Percentiles rank a stretch among this genome's conserved stretches.
Conservation (phyloP, 2,113 vertebrate species). For the Athene noctua region DNA sequence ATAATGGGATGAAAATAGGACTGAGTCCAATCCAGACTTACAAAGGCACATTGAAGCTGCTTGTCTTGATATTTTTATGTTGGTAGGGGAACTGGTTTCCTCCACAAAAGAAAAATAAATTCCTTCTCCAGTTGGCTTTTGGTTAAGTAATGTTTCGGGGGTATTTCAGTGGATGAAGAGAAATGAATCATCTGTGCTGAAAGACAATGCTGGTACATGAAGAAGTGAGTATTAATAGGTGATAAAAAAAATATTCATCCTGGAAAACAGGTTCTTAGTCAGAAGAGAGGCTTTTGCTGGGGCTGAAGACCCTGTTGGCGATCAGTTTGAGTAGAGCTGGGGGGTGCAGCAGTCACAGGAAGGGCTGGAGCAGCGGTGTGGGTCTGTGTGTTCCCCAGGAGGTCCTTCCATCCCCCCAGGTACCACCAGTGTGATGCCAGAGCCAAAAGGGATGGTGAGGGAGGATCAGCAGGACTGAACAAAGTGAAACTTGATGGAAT, state of each 20-base stretch:
- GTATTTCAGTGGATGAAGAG: neutral
- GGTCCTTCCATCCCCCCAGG: no score
- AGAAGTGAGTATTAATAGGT: neutral
- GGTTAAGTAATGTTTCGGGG: neutral
- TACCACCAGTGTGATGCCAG: neutral
- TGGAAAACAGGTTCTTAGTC: neutral
- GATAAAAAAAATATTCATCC: neutral
- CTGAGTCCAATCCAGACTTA: neutral
- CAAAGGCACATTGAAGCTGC: neutral
- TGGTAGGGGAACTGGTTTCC: neutral
- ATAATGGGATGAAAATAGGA: constrained; percentile 36
- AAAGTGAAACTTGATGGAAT: neutral
- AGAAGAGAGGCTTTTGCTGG: neutral
- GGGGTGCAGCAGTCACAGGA: neutral
- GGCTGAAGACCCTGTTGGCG: neutral
- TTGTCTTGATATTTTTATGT: neutral
- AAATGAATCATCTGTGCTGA: neutral
- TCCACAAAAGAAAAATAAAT: neutral
- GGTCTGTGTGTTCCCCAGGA: no score
- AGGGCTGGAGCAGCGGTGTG: neutral
- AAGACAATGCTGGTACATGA: neutral
- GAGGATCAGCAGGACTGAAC: neutral
- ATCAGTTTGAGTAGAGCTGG: neutral
- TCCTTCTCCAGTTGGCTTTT: neutral
- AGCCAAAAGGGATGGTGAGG: accelerated